A percentile compares a stretch with the other conserved stretches of the same genome.
Conservation (phyloP, 2,797 vertebrate species). For the Rhinichthys osculus region DNA sequence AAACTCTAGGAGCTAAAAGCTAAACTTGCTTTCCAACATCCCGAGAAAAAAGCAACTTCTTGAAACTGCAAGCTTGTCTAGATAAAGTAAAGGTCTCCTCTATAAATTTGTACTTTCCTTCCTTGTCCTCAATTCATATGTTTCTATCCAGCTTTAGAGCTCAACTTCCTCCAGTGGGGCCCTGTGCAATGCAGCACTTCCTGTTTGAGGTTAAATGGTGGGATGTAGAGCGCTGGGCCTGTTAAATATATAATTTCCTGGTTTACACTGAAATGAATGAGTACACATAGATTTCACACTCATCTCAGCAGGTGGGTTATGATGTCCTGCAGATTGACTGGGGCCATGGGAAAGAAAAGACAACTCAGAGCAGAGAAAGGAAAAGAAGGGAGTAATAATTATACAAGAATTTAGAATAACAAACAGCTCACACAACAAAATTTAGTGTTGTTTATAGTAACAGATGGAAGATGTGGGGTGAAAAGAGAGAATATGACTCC, state of each 20-base stretch:
- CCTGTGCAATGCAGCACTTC: conserved; percentile 32
- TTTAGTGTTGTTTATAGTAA: conserved; percentile 5
- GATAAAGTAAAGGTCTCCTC: neutral
- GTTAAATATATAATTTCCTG: conserved; percentile 7
- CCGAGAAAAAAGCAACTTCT: neutral
- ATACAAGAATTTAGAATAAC: conserved; percentile 28
- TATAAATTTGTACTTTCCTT: conserved; percentile 27
- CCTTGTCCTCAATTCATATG: neutral
- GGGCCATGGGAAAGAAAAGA: neutral
- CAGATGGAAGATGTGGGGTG: conserved; percentile 25
- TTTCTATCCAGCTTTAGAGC: conserved; percentile 15
- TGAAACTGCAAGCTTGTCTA: neutral
- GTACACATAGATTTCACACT: conserved; percentile 12
- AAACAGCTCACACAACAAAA: conserved; percentile 30
- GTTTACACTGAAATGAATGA: conserved; percentile 11
- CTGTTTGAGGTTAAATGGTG: conserved; percentile 40
- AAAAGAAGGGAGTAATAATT: conserved; percentile 10
- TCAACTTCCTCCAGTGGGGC: conserved; percentile 58
- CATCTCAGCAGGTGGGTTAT: conserved; percentile 26
- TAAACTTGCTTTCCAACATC: neutral
- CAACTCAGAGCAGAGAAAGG: neutral
- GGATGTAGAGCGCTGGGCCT: neutral
- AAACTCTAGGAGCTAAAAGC: neutral
- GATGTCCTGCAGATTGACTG: conserved; percentile 1
- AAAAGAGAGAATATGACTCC: neutral